A percentile compares a stretch with the other conserved stretches of the same genome.
Evolutionary conservation across 2,797 vertebrate species (phyloP).

Genomic region (Leptodactylus fallax): DNA sequence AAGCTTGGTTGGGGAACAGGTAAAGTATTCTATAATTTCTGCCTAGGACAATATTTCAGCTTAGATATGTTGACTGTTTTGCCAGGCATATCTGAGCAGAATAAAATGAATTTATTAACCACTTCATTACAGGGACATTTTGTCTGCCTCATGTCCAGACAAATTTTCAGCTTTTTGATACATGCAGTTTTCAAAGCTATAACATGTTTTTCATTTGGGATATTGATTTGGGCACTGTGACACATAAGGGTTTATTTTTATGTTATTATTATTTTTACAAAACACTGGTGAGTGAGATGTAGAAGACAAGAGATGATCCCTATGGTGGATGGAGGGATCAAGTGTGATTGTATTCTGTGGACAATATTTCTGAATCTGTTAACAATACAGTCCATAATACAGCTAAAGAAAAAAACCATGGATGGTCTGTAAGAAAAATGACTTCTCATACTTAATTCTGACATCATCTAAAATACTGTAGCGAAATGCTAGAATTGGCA

Average conservation of each 20-base stretch:
- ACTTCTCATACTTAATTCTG: conserved; percentile 40
- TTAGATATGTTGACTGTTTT: too few relatives aligned
- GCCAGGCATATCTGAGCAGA: not conserved
- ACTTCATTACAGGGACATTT: too few relatives aligned
- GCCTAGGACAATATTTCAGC: too few relatives aligned
- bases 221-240: too few relatives aligned
- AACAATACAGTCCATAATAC: not conserved
- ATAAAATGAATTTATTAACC: too few relatives aligned
- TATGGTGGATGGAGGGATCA: not conserved
- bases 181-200: too few relatives aligned
- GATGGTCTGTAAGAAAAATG: conserved; percentile 3
- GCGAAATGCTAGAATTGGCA: conserved; percentile 22
- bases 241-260: too few relatives aligned
- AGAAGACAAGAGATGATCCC: not conserved
- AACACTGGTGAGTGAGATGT: not conserved
- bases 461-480: conserved; percentile 49
- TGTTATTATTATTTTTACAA: not conserved
- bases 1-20: too few relatives aligned
- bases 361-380: not conserved
- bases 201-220: too few relatives aligned
- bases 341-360: not conserved
- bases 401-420: not conserved
- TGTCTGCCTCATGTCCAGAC: too few relatives aligned
- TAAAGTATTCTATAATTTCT: too few relatives aligned
- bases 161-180: too few relatives aligned